These are phyloP conservation scores for Clusia tigrina DNA, from an alignment of 2,888 invertebrate genomes.

Conservation along the genomic window DNA sequence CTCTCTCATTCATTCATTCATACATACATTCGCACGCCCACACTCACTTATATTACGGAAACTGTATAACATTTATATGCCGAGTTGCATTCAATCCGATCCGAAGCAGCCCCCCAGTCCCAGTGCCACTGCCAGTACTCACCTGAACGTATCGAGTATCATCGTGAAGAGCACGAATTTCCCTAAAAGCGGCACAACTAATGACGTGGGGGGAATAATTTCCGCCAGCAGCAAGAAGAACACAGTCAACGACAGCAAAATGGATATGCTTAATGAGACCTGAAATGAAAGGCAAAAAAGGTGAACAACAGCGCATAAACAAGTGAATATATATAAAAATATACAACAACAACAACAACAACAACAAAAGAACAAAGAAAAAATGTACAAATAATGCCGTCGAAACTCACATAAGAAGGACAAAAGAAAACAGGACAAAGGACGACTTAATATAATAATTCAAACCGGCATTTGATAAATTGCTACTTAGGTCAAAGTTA, in stretches of 20 bases:
- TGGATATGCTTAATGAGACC: constrained; percentile 96
- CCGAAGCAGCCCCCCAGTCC: neutral
- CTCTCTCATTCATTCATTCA: neutral
- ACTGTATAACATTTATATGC: neutral
- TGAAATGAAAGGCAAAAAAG: constrained; percentile 62
- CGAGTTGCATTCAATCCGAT: neutral
- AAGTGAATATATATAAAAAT: constrained; percentile 11
- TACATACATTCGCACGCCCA: neutral
- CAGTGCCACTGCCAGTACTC: constrained; percentile 47
- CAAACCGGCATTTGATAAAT: too few relatives aligned
- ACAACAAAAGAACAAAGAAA: constrained; percentile 13
- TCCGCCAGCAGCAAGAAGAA: constrained; percentile 92
- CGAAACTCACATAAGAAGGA: too few relatives aligned
- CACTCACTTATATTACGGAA: neutral
- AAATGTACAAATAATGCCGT: too few relatives aligned
- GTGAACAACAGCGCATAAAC: constrained; percentile 16
- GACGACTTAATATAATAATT: too few relatives aligned
- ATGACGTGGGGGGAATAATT: constrained; percentile 89
- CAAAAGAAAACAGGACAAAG: too few relatives aligned
- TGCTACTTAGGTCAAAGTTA: too few relatives aligned
- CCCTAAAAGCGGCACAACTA: constrained; percentile 91
- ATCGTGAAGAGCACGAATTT: constrained; percentile 96
- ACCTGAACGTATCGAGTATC: constrained; percentile 95
- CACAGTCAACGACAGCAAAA: constrained; percentile 93
- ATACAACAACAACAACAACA: too few relatives aligned